Evolutionary conservation across 2,888 invertebrate species (phyloP).

Genomic region (Pterostichus niger): DNA sequence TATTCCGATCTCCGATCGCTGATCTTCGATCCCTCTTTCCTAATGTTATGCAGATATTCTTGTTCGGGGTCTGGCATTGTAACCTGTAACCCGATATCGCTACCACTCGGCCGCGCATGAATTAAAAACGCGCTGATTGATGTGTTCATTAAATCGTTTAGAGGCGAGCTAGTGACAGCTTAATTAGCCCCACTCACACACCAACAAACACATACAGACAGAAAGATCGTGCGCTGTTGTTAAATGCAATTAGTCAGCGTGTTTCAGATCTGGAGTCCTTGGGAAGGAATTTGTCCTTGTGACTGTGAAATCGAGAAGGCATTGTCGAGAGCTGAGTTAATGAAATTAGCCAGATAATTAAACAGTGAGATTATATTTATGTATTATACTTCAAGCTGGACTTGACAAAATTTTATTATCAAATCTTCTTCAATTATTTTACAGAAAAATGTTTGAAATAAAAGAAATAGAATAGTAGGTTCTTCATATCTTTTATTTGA

Average conservation of each 20-base stretch:
- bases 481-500: too few species aligned
- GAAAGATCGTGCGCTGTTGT: slow-evolving; percentile 25
- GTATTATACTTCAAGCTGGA: too few species aligned
- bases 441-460: too few species aligned
- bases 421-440: too few species aligned
- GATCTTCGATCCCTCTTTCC: slow-evolving; percentile 3
- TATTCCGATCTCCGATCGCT: neutral
- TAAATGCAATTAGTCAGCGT: slow-evolving; percentile 59
- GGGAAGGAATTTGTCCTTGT: slow-evolving; percentile 39
- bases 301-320: neutral
- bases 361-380: too few species aligned
- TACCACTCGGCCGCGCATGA: slow-evolving; percentile 42
- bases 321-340: neutral
- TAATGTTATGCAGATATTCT: slow-evolving; percentile 47
- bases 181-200: slow-evolving; percentile 55
- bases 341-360: too few species aligned
- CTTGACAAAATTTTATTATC: too few species aligned
- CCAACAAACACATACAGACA: neutral
- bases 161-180: slow-evolving; percentile 72
- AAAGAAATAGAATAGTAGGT: too few species aligned
- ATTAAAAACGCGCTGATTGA: slow-evolving; percentile 71
- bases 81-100: slow-evolving; percentile 36
- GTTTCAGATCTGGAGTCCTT: slow-evolving; percentile 9
- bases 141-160: slow-evolving; percentile 74
- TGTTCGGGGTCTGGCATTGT: slow-evolving; percentile 14